Conservation (phyloP, 2,797 vertebrate species). For the Fringilla coelebs region DNA sequence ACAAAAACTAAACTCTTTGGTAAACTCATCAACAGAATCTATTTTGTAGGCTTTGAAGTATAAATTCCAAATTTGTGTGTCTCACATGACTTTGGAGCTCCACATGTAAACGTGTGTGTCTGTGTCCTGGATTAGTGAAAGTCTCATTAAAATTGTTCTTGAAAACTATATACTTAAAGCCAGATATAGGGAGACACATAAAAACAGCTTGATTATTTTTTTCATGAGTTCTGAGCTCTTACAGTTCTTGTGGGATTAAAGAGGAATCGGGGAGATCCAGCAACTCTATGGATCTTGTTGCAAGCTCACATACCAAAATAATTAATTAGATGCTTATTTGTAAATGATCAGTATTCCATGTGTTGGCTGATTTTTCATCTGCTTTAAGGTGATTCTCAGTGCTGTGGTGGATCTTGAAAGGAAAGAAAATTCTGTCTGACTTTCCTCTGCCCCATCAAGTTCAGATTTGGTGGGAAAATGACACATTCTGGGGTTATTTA, state of each 20-base stretch:
- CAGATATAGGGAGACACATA: neutral
- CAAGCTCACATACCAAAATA: neutral
- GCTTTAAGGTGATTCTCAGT: neutral
- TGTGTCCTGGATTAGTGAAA: neutral
- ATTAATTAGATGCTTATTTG: neutral
- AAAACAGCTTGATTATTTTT: neutral
- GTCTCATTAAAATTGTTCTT: neutral
- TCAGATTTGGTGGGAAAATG: neutral
- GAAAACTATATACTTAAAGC: neutral
- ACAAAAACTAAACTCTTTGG: neutral
- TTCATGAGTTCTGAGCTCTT: neutral
- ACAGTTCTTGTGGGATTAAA: neutral
- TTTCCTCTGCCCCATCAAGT: neutral
- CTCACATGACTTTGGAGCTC: neutral
- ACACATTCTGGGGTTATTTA: neutral
- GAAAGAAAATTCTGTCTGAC: neutral
- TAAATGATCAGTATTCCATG: neutral
- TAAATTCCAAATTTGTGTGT: neutral
- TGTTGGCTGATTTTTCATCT: neutral
- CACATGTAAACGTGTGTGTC: accelerated
- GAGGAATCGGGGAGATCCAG: neutral
- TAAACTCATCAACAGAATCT: neutral
- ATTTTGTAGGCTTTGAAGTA: constrained; percentile 23
- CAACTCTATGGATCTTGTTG: neutral
- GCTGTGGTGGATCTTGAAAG: neutral